Evolutionary conservation across 2,113 vertebrate genomes (phyloP), one percentile per base, ranked within the genome.

Genomic region (Mormyrus lacerda): DNA sequence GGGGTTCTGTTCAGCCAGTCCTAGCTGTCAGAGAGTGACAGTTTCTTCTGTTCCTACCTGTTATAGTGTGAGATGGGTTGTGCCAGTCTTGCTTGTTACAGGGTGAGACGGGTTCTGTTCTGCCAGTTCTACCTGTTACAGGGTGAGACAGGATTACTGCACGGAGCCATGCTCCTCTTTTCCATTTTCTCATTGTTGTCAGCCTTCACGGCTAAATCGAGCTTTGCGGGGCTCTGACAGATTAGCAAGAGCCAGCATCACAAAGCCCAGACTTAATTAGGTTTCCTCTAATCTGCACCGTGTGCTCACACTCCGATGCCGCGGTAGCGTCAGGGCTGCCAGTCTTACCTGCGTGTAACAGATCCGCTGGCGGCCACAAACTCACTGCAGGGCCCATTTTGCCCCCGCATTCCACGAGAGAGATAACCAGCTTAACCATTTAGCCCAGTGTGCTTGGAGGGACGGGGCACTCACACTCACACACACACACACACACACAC

Each of bases 221-320:
- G 85, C 47, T 85, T 85, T 50, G 44, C 85, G 19, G 48, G n/a
- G 50, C 85, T 87, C 27, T 87, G 85, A 53, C 85, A 87, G 85
- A 87, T 55, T 87, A 87, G 85, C 50, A 7, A 87, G 31, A 53
- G 85, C 15, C n/a, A 87, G 48, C 48, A 55, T 53, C 48, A 17
- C 48, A 55, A 55, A 87, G 48, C 85, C 85, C 85, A 87, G 50
- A 87, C 48, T 87, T 87, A 87, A 87, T 87, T 87, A 87, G 50
- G 50, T 87, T 87, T 87, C 85, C 85, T 87, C 50, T 87, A 87
- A 87, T 87, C 85, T 47, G 47, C 50, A 17, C 48, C 31, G n/a
- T 35, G 27, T 87, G 47, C 50, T 53, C 45, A 31, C 85, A 39
- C 47, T 39, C 27, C 9, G 31, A 24, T 3, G 15, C 17, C 31